phyloP scores from a whole-genome alignment of 2,113 vertebrate genomes.

The Isurus oxyrinchus region DNA sequence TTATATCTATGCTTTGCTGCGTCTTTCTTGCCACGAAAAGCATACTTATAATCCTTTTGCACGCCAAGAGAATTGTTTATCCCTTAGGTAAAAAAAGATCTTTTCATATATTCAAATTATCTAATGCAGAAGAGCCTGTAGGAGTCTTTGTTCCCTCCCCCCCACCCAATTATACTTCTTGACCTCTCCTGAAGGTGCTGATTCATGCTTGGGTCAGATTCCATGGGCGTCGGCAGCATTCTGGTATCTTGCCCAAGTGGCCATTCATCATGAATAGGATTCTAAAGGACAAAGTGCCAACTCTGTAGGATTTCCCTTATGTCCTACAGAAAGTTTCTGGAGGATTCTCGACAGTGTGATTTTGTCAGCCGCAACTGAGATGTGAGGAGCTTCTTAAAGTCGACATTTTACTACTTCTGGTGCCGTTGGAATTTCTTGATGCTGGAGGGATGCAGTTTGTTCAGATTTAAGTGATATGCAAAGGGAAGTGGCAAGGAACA shows the following conservation, averaged over 20 bases:
- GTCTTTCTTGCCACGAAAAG: background rate
- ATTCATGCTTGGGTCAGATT: background rate
- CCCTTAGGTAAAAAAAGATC: background rate
- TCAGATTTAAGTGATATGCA: background rate
- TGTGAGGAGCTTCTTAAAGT: background rate
- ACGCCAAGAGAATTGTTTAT: background rate
- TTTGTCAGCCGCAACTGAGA: background rate
- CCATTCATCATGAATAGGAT: background rate
- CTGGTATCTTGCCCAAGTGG: background rate
- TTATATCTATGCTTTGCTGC: background rate
- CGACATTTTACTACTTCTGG: background rate
- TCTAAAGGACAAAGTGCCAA: background rate
- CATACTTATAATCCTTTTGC: background rate
- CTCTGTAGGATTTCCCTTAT: background rate
- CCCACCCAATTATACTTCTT: background rate
- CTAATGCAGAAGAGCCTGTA: background rate
- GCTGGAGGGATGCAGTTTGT: background rate
- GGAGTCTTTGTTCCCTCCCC: background rate
- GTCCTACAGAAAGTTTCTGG: background rate
- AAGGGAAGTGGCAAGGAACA: background rate
- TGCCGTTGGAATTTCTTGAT: background rate
- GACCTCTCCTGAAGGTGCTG: background rate
- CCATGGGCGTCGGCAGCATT: background rate
- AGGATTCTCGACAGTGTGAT: background rate
- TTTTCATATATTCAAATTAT: background rate